These are phyloP conservation scores for Steinernema scapterisci DNA, from an alignment of 2,888 invertebrate genomes.

Conservation along the genomic window DNA sequence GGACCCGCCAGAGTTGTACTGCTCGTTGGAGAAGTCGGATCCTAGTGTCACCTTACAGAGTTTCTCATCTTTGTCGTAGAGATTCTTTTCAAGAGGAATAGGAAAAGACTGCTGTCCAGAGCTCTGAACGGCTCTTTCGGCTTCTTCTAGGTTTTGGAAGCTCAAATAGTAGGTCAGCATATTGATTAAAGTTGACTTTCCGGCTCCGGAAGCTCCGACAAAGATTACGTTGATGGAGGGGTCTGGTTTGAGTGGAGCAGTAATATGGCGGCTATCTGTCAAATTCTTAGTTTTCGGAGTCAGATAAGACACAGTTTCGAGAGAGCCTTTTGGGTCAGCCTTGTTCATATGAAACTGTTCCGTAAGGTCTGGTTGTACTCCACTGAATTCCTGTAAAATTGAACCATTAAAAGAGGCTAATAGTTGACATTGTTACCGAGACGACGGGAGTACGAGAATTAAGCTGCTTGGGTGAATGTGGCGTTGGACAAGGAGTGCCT, in stretches of 20 bases:
- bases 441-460: too few relatives aligned
- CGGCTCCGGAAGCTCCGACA: background rate
- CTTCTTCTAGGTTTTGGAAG: background rate
- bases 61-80: background rate
- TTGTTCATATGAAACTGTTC: too few relatives aligned
- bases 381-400: too few relatives aligned
- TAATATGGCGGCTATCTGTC: too few relatives aligned
- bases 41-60: background rate
- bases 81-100: background rate
- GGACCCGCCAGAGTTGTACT: constrained; percentile 26
- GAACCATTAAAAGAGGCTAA: too few relatives aligned
- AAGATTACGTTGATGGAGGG: background rate
- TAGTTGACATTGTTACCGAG: too few relatives aligned
- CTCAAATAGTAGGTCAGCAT: background rate
- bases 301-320: too few relatives aligned
- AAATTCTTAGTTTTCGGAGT: too few relatives aligned
- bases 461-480: too few relatives aligned
- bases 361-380: too few relatives aligned
- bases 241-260: background rate
- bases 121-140: background rate
- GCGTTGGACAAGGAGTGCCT: too few relatives aligned
- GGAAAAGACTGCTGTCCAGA: background rate
- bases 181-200: background rate
- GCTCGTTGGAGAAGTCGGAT: background rate
- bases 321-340: too few relatives aligned